Base-by-base conservation (phyloP, 2,113 vertebrate species). In the Strix uralensis region DNA sequence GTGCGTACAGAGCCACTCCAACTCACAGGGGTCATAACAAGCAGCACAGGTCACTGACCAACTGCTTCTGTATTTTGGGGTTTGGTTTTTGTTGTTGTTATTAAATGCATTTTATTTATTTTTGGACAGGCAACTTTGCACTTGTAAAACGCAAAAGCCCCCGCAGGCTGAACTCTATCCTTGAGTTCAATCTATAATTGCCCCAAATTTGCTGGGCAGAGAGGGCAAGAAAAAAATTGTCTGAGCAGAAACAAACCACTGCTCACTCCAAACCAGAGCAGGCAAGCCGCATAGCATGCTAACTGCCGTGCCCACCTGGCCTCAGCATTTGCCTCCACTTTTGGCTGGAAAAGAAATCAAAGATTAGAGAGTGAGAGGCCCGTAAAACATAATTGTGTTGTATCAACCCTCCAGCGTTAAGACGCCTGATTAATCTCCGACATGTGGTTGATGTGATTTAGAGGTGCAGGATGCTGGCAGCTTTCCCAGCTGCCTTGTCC, bases 331-430 rank as follows among this genome's bases (percentile, higher is more conserved):
- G 27, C 58, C 75, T 42, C 26, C 49, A 44, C 62, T 77, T 69
- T 29, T 36, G 54, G 67, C 72, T 73, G 77, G 20, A 80, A 49
- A 23, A 80, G 29, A 63, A 86, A 75, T 54, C 42, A 57, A 72
- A 74, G 84, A 44, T 86, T 17, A 86, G 58, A 83, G 73, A 58
- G 84, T 2, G 5, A 92, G 66, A 83, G 36, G 66, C 80, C 54
- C 84, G 72, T 86, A 83, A 94, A 94, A 40, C 63, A 65, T 66
- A 72, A 94, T 46, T 73, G 95, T 22, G 40, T 32, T 73, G 58
- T 26, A 84, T 59, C 89, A 63, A 8, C 54, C 74, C 86, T 81
- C 63, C 86, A 59, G 91, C 38, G 0, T 49, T 62, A 30, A 71
- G 87, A 71, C 5, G 42, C 57, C 81, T 32, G 62, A 72, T 34